Evolutionary conservation across 2,888 invertebrate species (phyloP), one percentile per base, ranked within the genome.

Genomic region (Monochamus alternatus): DNA sequence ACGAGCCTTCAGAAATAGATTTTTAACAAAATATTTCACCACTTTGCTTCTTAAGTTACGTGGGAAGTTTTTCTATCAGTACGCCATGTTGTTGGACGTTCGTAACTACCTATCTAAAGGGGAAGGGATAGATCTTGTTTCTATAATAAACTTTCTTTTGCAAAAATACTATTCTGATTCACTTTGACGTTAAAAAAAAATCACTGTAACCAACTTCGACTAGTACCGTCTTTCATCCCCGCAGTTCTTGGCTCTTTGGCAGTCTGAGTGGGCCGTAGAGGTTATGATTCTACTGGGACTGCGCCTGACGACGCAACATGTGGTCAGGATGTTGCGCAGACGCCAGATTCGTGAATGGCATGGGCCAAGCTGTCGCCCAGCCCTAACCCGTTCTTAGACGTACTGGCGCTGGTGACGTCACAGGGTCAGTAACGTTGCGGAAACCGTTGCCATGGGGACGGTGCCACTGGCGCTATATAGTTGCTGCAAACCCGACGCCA

Each of bases 301-400:
- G 78, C 78, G 73, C 77, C 63, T n/a, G 71, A 51, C 69, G 30
- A 44, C 62, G 71, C 73, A 78, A 69, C 78, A 78, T 75, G 78
- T 78, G 78, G 68, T 73, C 14, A 9, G n/a, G 59, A 44, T 67
- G 73, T 74, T 65, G 82, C 82, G 82, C 55, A 77, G 82, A 83
- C 84, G 81, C 79, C 74, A 75, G 75, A 67, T 77, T 82, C 73
- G 81, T 84, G 83, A 84, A 84, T 84, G 83, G 81, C 81, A 83
- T 80, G 72, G 78, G 75, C 74, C 77, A 78, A 70, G 65, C 86
- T 87, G 85, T 87, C 89, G 88, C 90, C 89, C 89, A 89, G 90
- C 89, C 90, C 86, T 86, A 86, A 85, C 89, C 89, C 90, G 91
- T 90, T 90, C 91, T 90, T 90, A 90, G 89, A 90, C 90, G 83